Evolutionary conservation across 1,140 invertebrate genomes (phyloP), one percentile per base, ranked within the genome.

Genomic region (Pentalonia nigronervosa): DNA sequence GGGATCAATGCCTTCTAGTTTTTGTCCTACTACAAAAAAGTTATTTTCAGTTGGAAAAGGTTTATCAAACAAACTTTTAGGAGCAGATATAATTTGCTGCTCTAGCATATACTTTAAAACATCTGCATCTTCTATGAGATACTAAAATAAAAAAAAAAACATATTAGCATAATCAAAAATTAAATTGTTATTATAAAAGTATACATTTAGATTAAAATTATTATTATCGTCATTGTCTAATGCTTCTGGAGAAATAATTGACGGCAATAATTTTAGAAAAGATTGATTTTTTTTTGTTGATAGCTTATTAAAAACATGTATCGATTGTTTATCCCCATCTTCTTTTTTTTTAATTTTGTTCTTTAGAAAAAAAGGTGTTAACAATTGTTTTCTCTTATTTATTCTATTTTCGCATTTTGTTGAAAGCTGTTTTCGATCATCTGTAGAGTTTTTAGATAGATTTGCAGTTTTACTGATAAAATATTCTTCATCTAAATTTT

Each of bases 1-100:
- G 0, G 98, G 98, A 96, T 99, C 98, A 94, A 99, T 98, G 1
- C 98, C 98, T 96, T 99, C 99, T 90, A 99, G 94, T 95, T 98
- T 98, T 98, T 99, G 98, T 23, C 98, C 98, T 91, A 97, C 96
- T 95, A 96, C 96, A 94, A 98, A 98, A 34, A 96, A 96, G 95
- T 98, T 98, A 94, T 81, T 30, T 81, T 83, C 67, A 83, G 14
- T 53, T 3, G 86, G 76, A 83, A 56, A 93, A 53, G 91, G 91
- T 45, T 9, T 84, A 53, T 93, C 81, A 56, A 93, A 93, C 14
- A 93, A 86, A 6, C 53, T 93, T 84, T 86, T 86, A 30, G 81
- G 36, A 0, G 91, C 91, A 41, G 91, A 93, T 84, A 1, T 93
- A 30, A 93, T 53, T 93, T 36, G 91, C 81, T 86, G 53, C 14